A percentile compares a stretch with the other conserved stretches of the same genome.
Evolutionary conservation across 2,113 vertebrate species (phyloP).

Genomic region (Danio rerio): DNA sequence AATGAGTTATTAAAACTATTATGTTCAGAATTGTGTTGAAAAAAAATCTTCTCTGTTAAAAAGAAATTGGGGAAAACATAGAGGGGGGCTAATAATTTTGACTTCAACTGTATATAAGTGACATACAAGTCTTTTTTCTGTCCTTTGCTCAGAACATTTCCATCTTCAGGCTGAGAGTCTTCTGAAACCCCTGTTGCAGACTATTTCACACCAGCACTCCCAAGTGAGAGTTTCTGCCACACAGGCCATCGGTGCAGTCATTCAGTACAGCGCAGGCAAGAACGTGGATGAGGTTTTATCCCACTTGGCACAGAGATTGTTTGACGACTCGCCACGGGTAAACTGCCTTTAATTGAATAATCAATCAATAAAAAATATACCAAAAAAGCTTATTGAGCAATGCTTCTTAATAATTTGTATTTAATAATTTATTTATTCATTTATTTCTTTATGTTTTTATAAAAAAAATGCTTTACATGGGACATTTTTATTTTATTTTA

Average conservation of each 20-base stretch:
- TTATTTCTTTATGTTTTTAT: too few species aligned
- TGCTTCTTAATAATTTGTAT: too few species aligned
- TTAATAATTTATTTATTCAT: too few species aligned
- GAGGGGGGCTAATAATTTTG: too few species aligned
- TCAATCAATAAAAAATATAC: too few species aligned
- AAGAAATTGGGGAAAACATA: too few species aligned
- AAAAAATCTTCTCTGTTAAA: too few species aligned
- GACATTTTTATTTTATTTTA: too few species aligned
- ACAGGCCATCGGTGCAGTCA: conserved; percentile 85
- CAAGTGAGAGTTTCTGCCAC: conserved; percentile 87
- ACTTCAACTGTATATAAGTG: background rate
- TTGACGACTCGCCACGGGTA: conserved; percentile 93
- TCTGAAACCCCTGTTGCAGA: conserved; percentile 89
- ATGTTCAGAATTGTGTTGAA: too few species aligned
- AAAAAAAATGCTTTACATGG: too few species aligned
- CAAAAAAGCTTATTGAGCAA: too few species aligned
- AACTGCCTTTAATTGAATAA: background rate
- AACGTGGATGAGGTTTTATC: conserved; percentile 90
- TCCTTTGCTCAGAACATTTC: conserved; percentile 83
- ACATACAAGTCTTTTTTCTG: background rate
- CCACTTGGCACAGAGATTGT: conserved; percentile 92
- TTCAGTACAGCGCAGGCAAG: conserved; percentile 86
- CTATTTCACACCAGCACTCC: conserved; percentile 90
- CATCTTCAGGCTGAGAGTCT: conserved; percentile 93
- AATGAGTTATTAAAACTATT: too few species aligned